phyloP scores from a whole-genome alignment of 2,888 invertebrate genomes.

The Macroteleia sp. region DNA sequence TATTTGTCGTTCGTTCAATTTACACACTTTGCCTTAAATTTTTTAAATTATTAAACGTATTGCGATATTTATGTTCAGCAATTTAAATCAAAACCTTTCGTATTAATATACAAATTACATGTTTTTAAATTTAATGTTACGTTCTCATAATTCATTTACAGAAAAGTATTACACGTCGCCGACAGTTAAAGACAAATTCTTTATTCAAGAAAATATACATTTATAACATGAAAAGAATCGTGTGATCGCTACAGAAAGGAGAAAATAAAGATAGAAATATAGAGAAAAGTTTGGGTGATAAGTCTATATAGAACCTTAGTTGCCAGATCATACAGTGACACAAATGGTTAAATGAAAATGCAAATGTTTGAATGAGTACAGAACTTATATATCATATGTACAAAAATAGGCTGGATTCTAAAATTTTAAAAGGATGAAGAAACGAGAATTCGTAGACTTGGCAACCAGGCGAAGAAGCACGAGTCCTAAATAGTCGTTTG shows the following conservation, averaged over 20 bases:
- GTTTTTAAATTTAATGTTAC: conserved; percentile 4
- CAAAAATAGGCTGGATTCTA: conserved; percentile 15
- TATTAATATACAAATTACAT: conserved; percentile 29
- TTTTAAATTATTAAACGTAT: conserved; percentile 15
- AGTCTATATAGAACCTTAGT: conserved; percentile 31
- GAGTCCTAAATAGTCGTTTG: conserved; percentile 58
- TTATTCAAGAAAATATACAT: conserved; percentile 19
- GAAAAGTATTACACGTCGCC: conserved; percentile 19
- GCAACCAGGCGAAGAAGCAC: conserved; percentile 61
- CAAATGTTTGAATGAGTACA: conserved; percentile 16
- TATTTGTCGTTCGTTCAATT: conserved; percentile 7
- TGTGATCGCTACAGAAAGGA: conserved; percentile 24
- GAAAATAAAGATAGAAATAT: conserved; percentile 44
- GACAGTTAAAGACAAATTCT: conserved; percentile 10
- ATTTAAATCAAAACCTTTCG: conserved; percentile 6
- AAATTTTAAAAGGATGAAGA: conserved; percentile 4
- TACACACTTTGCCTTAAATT: conserved; percentile 27
- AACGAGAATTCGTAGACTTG: conserved; percentile 14
- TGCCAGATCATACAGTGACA: conserved; percentile 27
- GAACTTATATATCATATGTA: conserved; percentile 21
- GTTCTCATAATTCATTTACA: conserved; percentile 26
- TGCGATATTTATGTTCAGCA: background rate
- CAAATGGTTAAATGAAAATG: conserved; percentile 20
- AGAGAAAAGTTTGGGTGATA: conserved; percentile 46
- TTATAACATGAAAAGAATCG: conserved; percentile 13